Percentiles rank a stretch among this genome's conserved stretches.
Evolutionary conservation across 2,888 invertebrate species (phyloP).

Genomic region (Malacosoma neustria): DNA sequence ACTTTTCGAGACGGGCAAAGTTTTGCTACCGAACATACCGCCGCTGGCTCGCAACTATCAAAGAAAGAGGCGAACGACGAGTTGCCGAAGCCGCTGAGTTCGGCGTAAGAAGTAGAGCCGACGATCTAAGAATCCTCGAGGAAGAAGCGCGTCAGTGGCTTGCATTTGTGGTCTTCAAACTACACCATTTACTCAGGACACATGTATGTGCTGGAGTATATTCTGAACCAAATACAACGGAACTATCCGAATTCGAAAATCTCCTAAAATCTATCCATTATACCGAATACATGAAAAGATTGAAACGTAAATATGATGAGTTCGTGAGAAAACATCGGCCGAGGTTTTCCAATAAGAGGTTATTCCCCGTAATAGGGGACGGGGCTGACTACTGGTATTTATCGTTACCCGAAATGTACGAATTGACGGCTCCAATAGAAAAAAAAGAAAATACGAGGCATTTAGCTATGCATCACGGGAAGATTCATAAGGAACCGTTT

Average conservation of each 20-base stretch:
- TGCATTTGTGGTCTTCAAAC: conserved; percentile 60
- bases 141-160: conserved; percentile 62
- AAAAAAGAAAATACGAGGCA: conserved; percentile 32
- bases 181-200: conserved; percentile 59
- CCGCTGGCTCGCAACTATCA: conserved; percentile 50
- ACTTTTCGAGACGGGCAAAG: conserved; percentile 48
- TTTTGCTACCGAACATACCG: conserved; percentile 58
- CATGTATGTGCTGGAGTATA: conserved; percentile 51
- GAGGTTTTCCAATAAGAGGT: conserved; percentile 51
- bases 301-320: conserved; percentile 55
- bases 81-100: conserved; percentile 59
- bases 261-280: conserved; percentile 58
- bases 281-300: conserved; percentile 54
- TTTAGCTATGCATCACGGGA: conserved; percentile 39
- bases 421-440: conserved; percentile 35
- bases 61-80: conserved; percentile 45
- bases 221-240: conserved; percentile 39
- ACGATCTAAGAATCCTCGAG: conserved; percentile 53
- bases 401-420: conserved; percentile 65
- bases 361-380: conserved; percentile 63
- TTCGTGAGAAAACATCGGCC: conserved; percentile 59
- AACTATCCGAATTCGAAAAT: conserved; percentile 56
- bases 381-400: conserved; percentile 66
- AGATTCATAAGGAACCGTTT: conserved; percentile 52
- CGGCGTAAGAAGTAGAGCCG: conserved; percentile 50